Conservation (phyloP, 2,797 vertebrate species). For the Buphagus erythrorhynchus region DNA sequence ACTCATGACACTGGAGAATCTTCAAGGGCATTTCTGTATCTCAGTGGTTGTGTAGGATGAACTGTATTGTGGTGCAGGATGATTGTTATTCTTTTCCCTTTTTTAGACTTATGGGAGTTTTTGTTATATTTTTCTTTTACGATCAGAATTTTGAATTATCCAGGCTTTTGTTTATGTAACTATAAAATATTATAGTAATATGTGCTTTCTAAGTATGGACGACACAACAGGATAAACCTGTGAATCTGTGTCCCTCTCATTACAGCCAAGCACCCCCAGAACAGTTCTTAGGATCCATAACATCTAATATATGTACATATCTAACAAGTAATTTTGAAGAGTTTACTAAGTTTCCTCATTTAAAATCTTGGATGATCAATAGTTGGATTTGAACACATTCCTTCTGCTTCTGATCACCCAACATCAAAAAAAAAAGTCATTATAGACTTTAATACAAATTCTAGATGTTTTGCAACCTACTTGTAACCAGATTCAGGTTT, state of each 20-base stretch:
- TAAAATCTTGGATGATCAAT: neutral
- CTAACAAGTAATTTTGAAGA: neutral
- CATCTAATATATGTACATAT: neutral
- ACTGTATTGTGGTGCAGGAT: neutral
- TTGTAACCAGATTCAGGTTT: neutral
- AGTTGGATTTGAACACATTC: neutral
- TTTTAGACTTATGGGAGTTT: neutral
- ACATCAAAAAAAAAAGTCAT: too few relatives aligned
- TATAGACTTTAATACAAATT: neutral
- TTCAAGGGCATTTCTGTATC: neutral
- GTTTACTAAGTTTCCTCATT: neutral
- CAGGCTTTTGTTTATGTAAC: neutral
- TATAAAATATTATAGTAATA: neutral
- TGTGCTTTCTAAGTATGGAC: neutral
- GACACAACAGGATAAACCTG: neutral
- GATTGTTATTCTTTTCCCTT: neutral
- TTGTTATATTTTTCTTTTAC: neutral
- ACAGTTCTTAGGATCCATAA: neutral
- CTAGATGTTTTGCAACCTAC: neutral
- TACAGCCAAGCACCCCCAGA: accelerated
- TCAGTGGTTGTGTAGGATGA: neutral
- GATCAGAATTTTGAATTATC: neutral
- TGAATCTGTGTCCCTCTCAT: neutral
- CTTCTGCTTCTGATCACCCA: neutral
- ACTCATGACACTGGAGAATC: accelerated